Conservation (phyloP, 2,797 vertebrate species). For the Atherinosoma microstoma region DNA sequence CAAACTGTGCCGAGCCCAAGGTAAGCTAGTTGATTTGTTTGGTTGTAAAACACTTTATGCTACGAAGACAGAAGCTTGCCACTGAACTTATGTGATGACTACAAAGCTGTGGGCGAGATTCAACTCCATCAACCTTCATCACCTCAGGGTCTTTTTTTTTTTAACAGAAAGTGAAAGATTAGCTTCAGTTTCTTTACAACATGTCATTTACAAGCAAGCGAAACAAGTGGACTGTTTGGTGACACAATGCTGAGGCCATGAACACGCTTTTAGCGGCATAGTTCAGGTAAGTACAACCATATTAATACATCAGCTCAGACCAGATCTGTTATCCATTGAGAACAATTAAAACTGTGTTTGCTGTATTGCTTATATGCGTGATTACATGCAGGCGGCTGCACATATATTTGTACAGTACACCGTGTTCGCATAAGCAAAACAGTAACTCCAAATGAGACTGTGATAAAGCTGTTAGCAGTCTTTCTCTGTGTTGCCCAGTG, state of each 20-base stretch:
- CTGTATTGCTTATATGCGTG: background rate
- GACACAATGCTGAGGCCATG: background rate
- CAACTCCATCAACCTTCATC: constrained; percentile 12
- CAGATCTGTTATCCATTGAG: background rate
- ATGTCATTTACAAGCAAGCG: background rate
- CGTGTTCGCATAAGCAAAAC: background rate
- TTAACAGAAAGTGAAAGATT: constrained; percentile 15
- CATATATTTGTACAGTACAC: background rate
- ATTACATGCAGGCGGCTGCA: background rate
- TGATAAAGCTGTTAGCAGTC: background rate
- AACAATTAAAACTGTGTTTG: background rate
- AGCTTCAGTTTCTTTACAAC: constrained; percentile 17
- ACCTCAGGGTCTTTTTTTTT: background rate
- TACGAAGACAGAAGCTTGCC: background rate
- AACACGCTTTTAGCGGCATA: constrained; percentile 13
- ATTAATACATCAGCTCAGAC: too few species aligned
- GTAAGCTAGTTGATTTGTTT: background rate
- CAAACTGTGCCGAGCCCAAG: background rate
- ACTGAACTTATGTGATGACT: constrained; percentile 19
- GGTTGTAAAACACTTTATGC: background rate
- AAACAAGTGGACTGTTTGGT: constrained; percentile 25
- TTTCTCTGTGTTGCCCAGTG: constrained; percentile 20
- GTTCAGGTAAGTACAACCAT: constrained; percentile 50
- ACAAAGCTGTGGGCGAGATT: constrained; percentile 8
- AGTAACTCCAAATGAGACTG: background rate